Conservation (phyloP, 2,113 vertebrate species). For the Ceyx margarethae region DNA sequence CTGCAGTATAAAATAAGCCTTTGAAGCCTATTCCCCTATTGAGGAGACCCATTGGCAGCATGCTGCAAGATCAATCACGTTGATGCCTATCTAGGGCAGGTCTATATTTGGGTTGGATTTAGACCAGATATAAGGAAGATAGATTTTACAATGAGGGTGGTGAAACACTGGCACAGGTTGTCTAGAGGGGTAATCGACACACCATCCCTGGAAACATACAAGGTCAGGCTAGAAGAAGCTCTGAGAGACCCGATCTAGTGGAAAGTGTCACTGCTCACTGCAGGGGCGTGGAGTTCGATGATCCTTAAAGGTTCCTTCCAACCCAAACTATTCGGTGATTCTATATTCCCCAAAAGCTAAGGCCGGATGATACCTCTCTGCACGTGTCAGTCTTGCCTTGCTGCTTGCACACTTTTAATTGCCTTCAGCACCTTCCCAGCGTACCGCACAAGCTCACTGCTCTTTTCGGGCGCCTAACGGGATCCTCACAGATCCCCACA, state of each 20-base stretch:
- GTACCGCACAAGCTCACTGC: neutral
- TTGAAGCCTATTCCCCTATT: neutral
- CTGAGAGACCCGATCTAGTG: neutral
- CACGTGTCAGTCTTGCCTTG: neutral
- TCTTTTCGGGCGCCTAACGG: rapidly evolving
- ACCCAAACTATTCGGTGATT: too few species aligned
- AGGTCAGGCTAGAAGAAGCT: neutral
- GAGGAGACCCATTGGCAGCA: neutral
- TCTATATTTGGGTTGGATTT: neutral
- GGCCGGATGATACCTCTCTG: neutral
- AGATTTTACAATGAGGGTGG: neutral
- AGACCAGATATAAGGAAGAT: neutral
- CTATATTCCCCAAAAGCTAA: neutral
- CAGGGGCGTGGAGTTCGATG: neutral
- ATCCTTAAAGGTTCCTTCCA: neutral
- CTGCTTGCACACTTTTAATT: neutral
- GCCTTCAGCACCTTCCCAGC: neutral
- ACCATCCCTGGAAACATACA: too few species aligned
- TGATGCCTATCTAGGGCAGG: neutral
- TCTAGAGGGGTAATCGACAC: neutral
- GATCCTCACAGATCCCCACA: neutral
- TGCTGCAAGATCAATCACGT: neutral
- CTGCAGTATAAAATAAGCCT: neutral
- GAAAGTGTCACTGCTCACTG: neutral
- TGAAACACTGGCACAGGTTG: neutral